Percentiles rank a stretch among this genome's conserved stretches.
phyloP scores from a whole-genome alignment of 2,888 invertebrate species.

The Chelonus formosanus region DNA sequence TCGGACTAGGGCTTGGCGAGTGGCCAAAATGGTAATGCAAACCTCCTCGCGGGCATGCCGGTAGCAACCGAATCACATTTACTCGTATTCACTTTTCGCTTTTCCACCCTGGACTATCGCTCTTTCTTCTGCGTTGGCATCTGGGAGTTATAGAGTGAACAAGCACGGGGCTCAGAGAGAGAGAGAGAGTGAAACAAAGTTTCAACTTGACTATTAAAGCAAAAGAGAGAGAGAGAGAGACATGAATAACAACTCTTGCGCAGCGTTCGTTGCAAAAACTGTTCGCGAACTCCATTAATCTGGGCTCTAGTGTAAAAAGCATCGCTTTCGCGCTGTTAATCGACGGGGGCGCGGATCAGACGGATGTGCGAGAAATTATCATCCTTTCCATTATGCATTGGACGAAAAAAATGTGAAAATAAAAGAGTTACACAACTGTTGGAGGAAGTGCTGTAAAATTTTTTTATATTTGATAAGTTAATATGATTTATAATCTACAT shows the following conservation, averaged over 20 bases:
- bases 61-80: slow-evolving; percentile 51
- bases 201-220: not conserved
- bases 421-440: too few species aligned
- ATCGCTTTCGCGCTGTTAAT: slow-evolving; percentile 42
- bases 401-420: too few species aligned
- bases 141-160: slow-evolving; percentile 19
- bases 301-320: slow-evolving; percentile 35
- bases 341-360: slow-evolving; percentile 18
- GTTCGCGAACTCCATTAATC: slow-evolving; percentile 24
- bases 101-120: slow-evolving; percentile 37
- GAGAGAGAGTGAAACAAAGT: slow-evolving; percentile 7
- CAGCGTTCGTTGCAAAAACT: slow-evolving; percentile 8
- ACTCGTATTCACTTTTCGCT: slow-evolving; percentile 55
- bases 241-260: slow-evolving; percentile 4
- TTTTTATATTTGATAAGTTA: too few species aligned
- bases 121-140: slow-evolving; percentile 26
- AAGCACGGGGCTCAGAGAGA: slow-evolving; percentile 1
- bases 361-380: slow-evolving; percentile 16
- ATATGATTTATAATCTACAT: too few species aligned
- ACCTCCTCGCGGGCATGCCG: slow-evolving; percentile 40
- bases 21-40: slow-evolving; percentile 60
- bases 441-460: not conserved
- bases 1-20: slow-evolving; percentile 47
- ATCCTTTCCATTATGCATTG: slow-evolving; percentile 12
- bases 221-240: slow-evolving; percentile 20